Evolutionary conservation across 2,797 vertebrate genomes (phyloP).

Genomic region (Thripadectes ignobilis): DNA sequence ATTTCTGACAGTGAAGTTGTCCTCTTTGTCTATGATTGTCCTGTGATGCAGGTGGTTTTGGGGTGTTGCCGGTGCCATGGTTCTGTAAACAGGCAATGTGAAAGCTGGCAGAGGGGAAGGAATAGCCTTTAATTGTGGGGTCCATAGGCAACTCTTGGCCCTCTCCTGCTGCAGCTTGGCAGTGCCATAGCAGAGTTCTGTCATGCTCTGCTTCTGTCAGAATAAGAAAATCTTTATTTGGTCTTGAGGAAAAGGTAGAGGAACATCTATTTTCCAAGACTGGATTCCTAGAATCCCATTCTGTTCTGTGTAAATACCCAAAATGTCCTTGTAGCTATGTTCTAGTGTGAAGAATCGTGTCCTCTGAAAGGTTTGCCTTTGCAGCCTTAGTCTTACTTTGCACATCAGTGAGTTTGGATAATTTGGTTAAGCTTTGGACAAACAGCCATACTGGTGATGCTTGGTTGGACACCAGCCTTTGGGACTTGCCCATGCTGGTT

Average conservation of each 20-base stretch:
- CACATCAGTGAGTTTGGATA: neutral
- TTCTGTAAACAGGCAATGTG: neutral
- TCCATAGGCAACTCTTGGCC: neutral
- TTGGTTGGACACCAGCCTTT: neutral
- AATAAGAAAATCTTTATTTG: neutral
- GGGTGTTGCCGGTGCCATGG: neutral
- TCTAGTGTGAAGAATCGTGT: neutral
- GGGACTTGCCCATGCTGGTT: neutral
- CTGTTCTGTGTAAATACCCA: neutral
- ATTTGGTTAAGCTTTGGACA: neutral
- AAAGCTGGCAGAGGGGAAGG: neutral
- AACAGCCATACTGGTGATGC: neutral
- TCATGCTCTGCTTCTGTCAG: neutral
- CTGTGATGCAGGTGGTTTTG: neutral
- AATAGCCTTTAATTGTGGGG: neutral
- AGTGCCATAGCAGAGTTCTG: neutral
- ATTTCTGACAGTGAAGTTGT: neutral
- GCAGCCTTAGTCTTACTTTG: neutral
- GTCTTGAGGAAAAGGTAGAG: neutral
- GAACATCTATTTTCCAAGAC: neutral
- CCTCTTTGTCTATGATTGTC: neutral
- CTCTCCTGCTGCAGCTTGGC: neutral
- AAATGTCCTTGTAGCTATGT: neutral
- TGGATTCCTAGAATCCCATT: neutral
- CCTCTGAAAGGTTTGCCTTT: neutral